Evolutionary conservation across 2,113 vertebrate genomes (phyloP).

Genomic region (Pygoscelis antarcticus): DNA sequence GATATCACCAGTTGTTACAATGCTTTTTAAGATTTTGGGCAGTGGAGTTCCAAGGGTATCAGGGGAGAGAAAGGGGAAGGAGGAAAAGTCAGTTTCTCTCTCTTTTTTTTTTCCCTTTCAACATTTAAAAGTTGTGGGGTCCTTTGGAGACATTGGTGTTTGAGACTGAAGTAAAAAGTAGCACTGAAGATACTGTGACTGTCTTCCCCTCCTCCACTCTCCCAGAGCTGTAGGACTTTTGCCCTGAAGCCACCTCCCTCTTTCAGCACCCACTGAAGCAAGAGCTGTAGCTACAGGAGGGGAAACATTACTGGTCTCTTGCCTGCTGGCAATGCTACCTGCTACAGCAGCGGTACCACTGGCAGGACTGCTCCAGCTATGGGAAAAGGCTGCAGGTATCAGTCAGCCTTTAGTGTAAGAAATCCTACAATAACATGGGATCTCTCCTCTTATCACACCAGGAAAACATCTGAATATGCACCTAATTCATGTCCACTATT

Average conservation of each 20-base stretch:
- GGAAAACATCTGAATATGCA: not conserved
- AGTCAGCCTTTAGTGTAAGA: not conserved
- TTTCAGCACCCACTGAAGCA: not conserved
- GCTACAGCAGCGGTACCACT: fast-evolving
- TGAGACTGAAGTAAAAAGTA: not conserved
- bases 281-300: not conserved
- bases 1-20: fast-evolving
- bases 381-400: not conserved
- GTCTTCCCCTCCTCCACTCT: not conserved
- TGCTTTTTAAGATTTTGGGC: not conserved
- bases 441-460: not conserved
- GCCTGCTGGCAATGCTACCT: not conserved
- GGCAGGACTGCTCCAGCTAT: not conserved
- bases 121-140: not conserved
- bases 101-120: not conserved
- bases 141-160: not conserved
- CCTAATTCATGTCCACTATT: not conserved
- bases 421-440: not conserved
- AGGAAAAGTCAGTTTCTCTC: not conserved
- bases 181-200: fast-evolving
- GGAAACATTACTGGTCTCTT: not conserved
- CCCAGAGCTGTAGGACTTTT: not conserved
- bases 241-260: not conserved
- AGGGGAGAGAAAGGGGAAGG: not conserved
- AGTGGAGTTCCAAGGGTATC: not conserved